These are phyloP conservation scores for Scarus forsteni DNA, from an alignment of 2,797 vertebrate genomes.

Conservation along the genomic window DNA sequence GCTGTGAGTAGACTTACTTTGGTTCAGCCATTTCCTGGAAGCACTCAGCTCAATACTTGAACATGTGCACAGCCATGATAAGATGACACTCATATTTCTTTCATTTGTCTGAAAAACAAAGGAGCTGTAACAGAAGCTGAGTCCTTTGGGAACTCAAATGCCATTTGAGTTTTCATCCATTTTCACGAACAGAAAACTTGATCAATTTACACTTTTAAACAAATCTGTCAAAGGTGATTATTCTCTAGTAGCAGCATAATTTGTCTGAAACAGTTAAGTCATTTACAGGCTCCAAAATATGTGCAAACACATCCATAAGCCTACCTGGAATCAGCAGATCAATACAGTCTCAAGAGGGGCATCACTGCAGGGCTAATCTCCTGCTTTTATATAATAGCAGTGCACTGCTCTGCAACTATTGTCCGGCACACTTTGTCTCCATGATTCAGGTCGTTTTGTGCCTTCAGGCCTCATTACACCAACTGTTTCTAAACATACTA, in stretches of 20 bases:
- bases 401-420: slow-evolving; percentile 51
- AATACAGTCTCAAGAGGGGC: slow-evolving; percentile 35
- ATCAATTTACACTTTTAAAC: slow-evolving; percentile 36
- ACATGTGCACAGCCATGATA: slow-evolving; percentile 9
- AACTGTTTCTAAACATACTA: slow-evolving; percentile 44
- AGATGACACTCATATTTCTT: slow-evolving; percentile 33
- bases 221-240: slow-evolving; percentile 22
- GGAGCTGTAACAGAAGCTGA: background rate
- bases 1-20: slow-evolving; percentile 87
- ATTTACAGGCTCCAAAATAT: slow-evolving; percentile 34
- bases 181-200: slow-evolving; percentile 17
- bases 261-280: slow-evolving; percentile 8
- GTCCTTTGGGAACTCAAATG: slow-evolving; percentile 20
- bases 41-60: slow-evolving; percentile 5
- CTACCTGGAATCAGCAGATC: slow-evolving; percentile 54
- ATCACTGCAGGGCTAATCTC: slow-evolving; percentile 41
- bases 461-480: slow-evolving; percentile 60
- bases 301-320: slow-evolving; percentile 36
- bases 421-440: slow-evolving; percentile 58
- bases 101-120: slow-evolving; percentile 28
- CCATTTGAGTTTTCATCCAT: too few relatives aligned
- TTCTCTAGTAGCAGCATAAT: slow-evolving; percentile 20
- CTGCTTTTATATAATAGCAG: slow-evolving; percentile 34
- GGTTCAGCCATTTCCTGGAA: slow-evolving; percentile 19
- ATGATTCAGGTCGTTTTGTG: slow-evolving; percentile 69